phyloP scores from a whole-genome alignment of 1,140 invertebrate species.

The Musca vetustissima region DNA sequence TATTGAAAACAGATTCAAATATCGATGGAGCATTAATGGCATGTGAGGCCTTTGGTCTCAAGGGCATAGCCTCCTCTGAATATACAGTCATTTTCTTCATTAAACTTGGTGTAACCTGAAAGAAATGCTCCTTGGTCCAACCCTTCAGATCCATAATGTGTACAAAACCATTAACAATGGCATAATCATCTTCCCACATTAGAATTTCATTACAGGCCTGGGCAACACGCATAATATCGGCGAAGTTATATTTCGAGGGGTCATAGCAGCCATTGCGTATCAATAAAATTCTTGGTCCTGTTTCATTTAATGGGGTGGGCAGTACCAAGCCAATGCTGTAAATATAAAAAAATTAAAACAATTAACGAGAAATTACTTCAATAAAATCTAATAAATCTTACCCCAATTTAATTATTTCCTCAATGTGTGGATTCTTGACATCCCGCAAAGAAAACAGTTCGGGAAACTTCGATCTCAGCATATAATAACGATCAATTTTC shows the following conservation, averaged over 20 bases:
- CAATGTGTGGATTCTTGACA: constrained; percentile 49
- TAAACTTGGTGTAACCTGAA: constrained; percentile 57
- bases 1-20: constrained; percentile 58
- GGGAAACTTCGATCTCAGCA: constrained; percentile 61
- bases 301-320: constrained; percentile 41
- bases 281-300: constrained; percentile 58
- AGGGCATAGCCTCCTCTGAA: constrained; percentile 60
- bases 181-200: too few relatives aligned
- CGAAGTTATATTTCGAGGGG: constrained; percentile 39
- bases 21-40: constrained; percentile 59
- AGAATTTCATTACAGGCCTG: constrained; percentile 36
- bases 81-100: constrained; percentile 58
- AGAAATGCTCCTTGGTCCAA: constrained; percentile 54
- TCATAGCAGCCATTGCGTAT: constrained; percentile 45
- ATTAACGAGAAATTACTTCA: constrained; percentile 10
- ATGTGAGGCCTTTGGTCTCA: constrained; percentile 57
- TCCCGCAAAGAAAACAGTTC: constrained; percentile 52
- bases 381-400: too few relatives aligned
- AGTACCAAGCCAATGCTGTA: constrained; percentile 39
- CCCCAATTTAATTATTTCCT: too few relatives aligned
- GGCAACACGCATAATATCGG: constrained; percentile 38
- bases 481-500: constrained; percentile 67
- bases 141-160: constrained; percentile 57
- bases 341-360: constrained; percentile 44
- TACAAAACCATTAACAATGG: constrained; percentile 56